Evolutionary conservation across 2,888 invertebrate species (phyloP), one percentile per base, ranked within the genome.

Genomic region (Hypsopygia costalis): DNA sequence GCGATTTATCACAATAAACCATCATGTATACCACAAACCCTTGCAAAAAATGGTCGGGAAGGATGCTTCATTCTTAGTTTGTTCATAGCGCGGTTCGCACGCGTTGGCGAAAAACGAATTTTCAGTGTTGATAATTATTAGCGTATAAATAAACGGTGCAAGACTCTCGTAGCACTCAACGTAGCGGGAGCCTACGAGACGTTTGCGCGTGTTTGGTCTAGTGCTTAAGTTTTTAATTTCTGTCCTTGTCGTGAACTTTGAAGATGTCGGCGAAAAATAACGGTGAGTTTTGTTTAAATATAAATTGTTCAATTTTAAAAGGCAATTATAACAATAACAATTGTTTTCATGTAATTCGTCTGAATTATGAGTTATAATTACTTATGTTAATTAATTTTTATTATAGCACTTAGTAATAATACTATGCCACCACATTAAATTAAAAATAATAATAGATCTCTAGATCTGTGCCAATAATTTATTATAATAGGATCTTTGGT

Each of bases 101-200:
- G 81, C 70, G 75, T 55, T 21, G 32, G 7, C 27, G 22, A 32
- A 25, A 27, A 20, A n/a, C 27, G 10, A 33, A 20, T 21, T 49
- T 53, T 60, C 61, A 69, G 71, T 64, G 57, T 51, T 57, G 55
- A 52, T 53, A 55, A 60, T 61, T 52, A 60, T 50, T 66, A 48
- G 47, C 56, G 57, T 69, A 61, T 58, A 60, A 64, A 66, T 70
- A 68, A 52, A 55, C 11, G 44, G 57, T 55, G 63, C 60, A 44
- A 39, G 63, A 54, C 61, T 58, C 41, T 60, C 81, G 81, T 78
- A 78, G 79, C 74, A 52, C 45, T 40, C 25, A 30, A 48, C 77
- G 80, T 80, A 78, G 80, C 74, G 55, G 51, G 50, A 47, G 58
- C 54, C 80, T 78, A 78, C 81, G 75, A 59, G 51, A 39, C 46